phyloP scores from a whole-genome alignment of 2,797 vertebrate genomes.

The Sandelia bainsii region DNA sequence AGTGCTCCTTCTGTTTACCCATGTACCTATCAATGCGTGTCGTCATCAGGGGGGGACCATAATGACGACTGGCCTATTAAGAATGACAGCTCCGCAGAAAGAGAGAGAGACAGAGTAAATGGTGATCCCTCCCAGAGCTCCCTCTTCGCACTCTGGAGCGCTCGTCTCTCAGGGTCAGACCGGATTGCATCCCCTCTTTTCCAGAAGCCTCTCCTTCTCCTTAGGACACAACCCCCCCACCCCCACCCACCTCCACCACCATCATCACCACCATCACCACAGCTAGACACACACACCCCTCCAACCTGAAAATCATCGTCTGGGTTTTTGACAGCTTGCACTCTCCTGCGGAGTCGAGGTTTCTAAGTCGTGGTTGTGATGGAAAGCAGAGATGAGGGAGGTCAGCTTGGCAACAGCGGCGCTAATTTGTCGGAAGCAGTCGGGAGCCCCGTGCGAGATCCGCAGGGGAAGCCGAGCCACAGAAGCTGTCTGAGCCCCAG shows the following conservation, averaged over 20 bases:
- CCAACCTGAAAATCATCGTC: conserved; percentile 52
- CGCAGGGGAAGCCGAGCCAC: conserved; percentile 88
- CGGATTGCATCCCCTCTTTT: conserved; percentile 77
- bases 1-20: conserved; percentile 92
- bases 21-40: conserved; percentile 91
- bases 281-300: conserved; percentile 43
- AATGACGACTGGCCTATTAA: conserved; percentile 94
- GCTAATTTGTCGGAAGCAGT: conserved; percentile 87
- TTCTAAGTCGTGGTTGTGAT: conserved; percentile 79
- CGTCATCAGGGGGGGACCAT: conserved; percentile 94
- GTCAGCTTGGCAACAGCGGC: conserved; percentile 89
- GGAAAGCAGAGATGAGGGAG: conserved; percentile 94
- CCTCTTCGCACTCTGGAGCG: conserved; percentile 88
- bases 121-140: conserved; percentile 98
- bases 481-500: conserved; percentile 88
- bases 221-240: conserved; percentile 45
- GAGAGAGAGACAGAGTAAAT: conserved; percentile 94
- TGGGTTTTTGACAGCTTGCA: conserved; percentile 54
- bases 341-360: conserved; percentile 55
- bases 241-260: conserved; percentile 36
- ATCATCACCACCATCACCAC: conserved; percentile 13
- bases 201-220: conserved; percentile 66
- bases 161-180: conserved; percentile 93
- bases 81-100: conserved; percentile 92
- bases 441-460: conserved; percentile 85